These are phyloP conservation scores for Lepisosteus osseus DNA, from an alignment of 2,113 vertebrate species.

Conservation along the genomic window DNA sequence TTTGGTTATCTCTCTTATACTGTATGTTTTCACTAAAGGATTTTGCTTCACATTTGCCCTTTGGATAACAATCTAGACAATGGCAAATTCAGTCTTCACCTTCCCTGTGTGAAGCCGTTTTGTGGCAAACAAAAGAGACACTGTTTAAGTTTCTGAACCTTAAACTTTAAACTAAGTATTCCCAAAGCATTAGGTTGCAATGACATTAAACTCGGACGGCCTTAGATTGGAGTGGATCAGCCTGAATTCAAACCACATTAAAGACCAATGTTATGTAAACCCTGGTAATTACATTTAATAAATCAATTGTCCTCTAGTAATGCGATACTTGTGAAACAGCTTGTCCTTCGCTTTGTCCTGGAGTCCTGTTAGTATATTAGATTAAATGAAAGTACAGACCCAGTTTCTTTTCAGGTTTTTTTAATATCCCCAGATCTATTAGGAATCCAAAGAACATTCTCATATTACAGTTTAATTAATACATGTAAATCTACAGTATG, in stretches of 20 bases:
- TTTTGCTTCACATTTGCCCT: too few relatives aligned
- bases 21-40: too few relatives aligned
- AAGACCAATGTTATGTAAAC: slow-evolving; percentile 21
- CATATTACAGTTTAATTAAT: slow-evolving; percentile 33
- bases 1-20: too few relatives aligned
- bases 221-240: not conserved
- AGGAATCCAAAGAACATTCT: slow-evolving; percentile 24
- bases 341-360: slow-evolving; percentile 23
- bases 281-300: slow-evolving; percentile 33
- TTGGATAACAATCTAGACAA: too few relatives aligned
- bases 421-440: slow-evolving; percentile 4
- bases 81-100: slow-evolving; percentile 3
- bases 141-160: not conserved
- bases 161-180: not conserved
- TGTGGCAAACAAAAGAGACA: too few relatives aligned
- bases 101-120: not conserved
- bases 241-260: slow-evolving; percentile 23
- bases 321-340: slow-evolving; percentile 13
- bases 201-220: slow-evolving; percentile 4
- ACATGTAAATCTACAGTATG: slow-evolving; percentile 30
- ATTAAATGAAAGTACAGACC: slow-evolving; percentile 15
- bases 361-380: slow-evolving; percentile 31
- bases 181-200: not conserved
- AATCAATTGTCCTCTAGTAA: slow-evolving; percentile 37
- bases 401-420: slow-evolving; percentile 6